Evolutionary conservation across 2,113 vertebrate genomes (phyloP).

Genomic region (Manacus vitellinus): DNA sequence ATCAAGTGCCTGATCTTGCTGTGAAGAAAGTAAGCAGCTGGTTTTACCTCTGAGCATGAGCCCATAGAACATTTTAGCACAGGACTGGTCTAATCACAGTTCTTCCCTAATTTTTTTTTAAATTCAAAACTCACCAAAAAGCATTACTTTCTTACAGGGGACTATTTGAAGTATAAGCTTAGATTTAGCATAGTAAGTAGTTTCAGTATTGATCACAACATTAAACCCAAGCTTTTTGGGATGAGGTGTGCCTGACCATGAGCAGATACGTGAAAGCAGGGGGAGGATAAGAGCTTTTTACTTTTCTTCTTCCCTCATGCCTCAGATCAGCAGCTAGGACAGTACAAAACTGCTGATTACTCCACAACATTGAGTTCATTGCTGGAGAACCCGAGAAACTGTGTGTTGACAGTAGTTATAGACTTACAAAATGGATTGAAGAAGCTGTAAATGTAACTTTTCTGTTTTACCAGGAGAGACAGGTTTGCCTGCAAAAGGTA

Average conservation of each 20-base stretch:
- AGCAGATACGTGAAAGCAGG: rapidly evolving
- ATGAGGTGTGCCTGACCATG: not conserved
- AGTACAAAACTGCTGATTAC: not conserved
- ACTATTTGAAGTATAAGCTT: not conserved
- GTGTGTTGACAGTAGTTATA: not conserved
- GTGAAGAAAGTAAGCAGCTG: not conserved
- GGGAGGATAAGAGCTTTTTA: not conserved
- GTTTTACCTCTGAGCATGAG: not conserved
- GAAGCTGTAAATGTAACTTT: not conserved
- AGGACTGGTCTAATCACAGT: not conserved
- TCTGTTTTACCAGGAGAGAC: not conserved
- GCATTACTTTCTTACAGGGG: not conserved
- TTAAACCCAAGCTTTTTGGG: not conserved
- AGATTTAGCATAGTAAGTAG: not conserved
- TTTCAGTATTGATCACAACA: not conserved
- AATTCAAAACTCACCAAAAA: not conserved
- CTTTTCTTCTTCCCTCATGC: not conserved
- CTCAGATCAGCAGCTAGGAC: not conserved
- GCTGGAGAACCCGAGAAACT: not conserved
- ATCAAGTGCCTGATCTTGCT: not conserved
- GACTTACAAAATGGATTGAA: not conserved
- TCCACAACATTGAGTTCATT: not conserved
- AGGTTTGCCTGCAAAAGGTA: not conserved
- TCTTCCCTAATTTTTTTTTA: not conserved
- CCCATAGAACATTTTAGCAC: not conserved